A percentile compares a stretch with the other conserved stretches of the same genome.
These are phyloP conservation scores for Diachrysia chrysitis DNA, from an alignment of 2,888 invertebrate genomes.

Conservation along the genomic window DNA sequence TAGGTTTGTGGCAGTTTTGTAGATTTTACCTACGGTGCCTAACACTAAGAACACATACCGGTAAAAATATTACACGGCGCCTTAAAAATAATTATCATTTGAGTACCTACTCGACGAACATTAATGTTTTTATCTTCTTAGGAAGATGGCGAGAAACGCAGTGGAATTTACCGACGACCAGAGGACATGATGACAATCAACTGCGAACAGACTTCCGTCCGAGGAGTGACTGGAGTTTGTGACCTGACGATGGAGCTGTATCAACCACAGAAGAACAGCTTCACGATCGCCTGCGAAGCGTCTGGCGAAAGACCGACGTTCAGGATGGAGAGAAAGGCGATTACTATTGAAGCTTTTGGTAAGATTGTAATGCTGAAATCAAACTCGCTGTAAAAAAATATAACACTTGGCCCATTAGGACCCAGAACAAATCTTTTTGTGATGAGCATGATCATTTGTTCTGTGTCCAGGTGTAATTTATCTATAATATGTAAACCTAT, in stretches of 20 bases:
- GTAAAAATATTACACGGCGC: no score
- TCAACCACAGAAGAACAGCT: conserved; percentile 63
- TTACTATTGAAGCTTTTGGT: conserved; percentile 73
- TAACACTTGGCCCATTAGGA: no score
- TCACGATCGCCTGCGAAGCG: conserved; percentile 75
- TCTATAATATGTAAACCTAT: no score
- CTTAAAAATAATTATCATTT: no score
- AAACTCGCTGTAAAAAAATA: no score
- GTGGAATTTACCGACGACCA: conserved; percentile 56
- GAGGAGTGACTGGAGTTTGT: conserved; percentile 68
- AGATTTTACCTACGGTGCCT: no score
- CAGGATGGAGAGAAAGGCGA: conserved; percentile 63
- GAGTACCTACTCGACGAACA: no score
- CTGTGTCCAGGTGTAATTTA: no score
- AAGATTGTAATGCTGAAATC: conserved; percentile 37
- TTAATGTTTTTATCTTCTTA: conserved; percentile 10
- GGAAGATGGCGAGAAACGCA: conserved; percentile 60
- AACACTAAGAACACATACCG: no score
- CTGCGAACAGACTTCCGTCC: conserved; percentile 61
- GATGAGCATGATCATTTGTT: no score
- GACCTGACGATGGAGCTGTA: conserved; percentile 66
- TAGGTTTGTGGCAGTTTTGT: no score
- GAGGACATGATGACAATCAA: conserved; percentile 66
- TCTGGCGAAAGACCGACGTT: conserved; percentile 82
- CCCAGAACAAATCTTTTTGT: no score